These are phyloP conservation scores for Caenorhabditis brenneri DNA, from an alignment of 1,140 invertebrate species.

Conservation along the genomic window DNA sequence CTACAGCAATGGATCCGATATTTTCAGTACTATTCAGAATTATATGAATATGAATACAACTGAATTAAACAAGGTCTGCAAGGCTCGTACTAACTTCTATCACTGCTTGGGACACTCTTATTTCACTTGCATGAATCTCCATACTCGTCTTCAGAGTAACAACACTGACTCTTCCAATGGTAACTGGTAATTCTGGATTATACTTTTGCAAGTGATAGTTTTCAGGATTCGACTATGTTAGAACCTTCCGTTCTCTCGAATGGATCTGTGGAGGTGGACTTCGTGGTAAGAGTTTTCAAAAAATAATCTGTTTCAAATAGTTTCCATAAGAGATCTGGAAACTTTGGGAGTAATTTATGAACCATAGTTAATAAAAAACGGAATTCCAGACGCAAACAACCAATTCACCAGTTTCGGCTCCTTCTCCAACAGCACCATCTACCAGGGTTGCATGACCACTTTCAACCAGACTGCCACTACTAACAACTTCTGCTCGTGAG, in stretches of 20 bases:
- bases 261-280: constrained; percentile 40
- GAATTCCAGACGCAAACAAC: not conserved
- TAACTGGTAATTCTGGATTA: no score
- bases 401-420: not conserved
- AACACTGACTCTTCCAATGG: no score
- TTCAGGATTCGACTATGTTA: constrained; percentile 46
- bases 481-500: constrained; percentile 35
- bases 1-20: not conserved
- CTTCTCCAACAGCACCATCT: not conserved
- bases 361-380: no score
- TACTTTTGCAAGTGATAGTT: no score
- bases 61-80: constrained; percentile 33
- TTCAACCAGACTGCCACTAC: constrained; percentile 37
- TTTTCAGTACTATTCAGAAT: not conserved
- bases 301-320: not conserved
- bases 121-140: constrained; percentile 45
- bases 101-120: constrained; percentile 42
- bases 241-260: constrained; percentile 39
- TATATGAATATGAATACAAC: constrained; percentile 17
- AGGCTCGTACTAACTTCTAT: constrained; percentile 44
- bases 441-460: not conserved
- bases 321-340: no score
- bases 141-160: not conserved
- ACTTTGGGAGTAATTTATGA: no score
- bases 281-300: not conserved